phyloP scores from a whole-genome alignment of 1,140 invertebrate species.

The roundworm (Caenorhabditis elegans) region WBcel235 BX284605.5:5674501-5675000 shows the following conservation, averaged over 20 bases:
- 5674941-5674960: too few species aligned
- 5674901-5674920: too few species aligned
- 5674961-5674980: too few species aligned
- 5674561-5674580: background rate
- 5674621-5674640: background rate
- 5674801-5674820: conserved; percentile 18
- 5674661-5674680: conserved; percentile 31
- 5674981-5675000: too few species aligned
- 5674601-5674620: conserved; percentile 3
- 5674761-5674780: too few species aligned
- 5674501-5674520: background rate
- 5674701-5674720: background rate
- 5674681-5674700: conserved; percentile 29
- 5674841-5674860: background rate
- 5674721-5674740: conserved; percentile 32
- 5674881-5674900: too few species aligned
- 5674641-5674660: conserved; percentile 23
- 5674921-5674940: too few species aligned
- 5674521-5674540: too few species aligned
- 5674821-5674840: background rate
- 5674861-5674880: background rate
- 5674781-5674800: conserved; percentile 24
- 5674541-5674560: background rate
- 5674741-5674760: background rate
- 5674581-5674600: background rate